A percentile compares a stretch with the other conserved stretches of the same genome.
These are phyloP conservation scores for Rhodophaea formosa DNA, from an alignment of 2,888 invertebrate genomes.

Conservation along the genomic window DNA sequence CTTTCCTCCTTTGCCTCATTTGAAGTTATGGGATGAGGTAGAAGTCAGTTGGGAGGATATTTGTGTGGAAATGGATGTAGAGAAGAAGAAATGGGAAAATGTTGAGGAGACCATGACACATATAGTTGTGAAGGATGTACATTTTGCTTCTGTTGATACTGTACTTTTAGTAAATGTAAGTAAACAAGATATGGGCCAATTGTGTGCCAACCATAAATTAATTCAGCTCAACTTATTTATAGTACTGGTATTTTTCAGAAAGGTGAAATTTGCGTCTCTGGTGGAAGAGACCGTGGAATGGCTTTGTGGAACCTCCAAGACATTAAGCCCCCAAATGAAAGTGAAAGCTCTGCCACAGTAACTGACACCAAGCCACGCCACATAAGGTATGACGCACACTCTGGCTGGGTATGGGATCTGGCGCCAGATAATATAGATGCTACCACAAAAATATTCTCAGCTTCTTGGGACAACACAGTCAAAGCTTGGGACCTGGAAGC, in stretches of 20 bases:
- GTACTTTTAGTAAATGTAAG: constrained; percentile 80
- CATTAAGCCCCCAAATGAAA: constrained; percentile 45
- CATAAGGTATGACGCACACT: constrained; percentile 73
- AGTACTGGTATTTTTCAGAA: constrained; percentile 49
- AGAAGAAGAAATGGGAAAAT: constrained; percentile 78
- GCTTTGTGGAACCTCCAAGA: constrained; percentile 75
- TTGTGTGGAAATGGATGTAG: constrained; percentile 82
- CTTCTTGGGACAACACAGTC: constrained; percentile 83
- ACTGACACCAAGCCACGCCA: constrained; percentile 53
- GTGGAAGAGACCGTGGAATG: constrained; percentile 81
- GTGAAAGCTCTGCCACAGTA: constrained; percentile 43
- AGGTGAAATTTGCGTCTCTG: constrained; percentile 78
- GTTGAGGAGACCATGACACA: constrained; percentile 66
- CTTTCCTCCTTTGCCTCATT: constrained; percentile 63
- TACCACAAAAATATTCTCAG: constrained; percentile 76
- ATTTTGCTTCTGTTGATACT: constrained; percentile 82
- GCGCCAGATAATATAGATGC: constrained; percentile 63
- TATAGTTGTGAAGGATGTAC: constrained; percentile 74
- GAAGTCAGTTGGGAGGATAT: constrained; percentile 79
- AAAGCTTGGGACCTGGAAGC: constrained; percentile 78
- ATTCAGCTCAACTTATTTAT: not conserved
- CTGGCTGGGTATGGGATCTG: constrained; percentile 84
- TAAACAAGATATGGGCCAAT: constrained; percentile 28
- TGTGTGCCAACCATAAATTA: no score
- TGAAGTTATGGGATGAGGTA: constrained; percentile 58